Conservation (phyloP, 2,888 invertebrate species). For the Leucozona laternaria region DNA sequence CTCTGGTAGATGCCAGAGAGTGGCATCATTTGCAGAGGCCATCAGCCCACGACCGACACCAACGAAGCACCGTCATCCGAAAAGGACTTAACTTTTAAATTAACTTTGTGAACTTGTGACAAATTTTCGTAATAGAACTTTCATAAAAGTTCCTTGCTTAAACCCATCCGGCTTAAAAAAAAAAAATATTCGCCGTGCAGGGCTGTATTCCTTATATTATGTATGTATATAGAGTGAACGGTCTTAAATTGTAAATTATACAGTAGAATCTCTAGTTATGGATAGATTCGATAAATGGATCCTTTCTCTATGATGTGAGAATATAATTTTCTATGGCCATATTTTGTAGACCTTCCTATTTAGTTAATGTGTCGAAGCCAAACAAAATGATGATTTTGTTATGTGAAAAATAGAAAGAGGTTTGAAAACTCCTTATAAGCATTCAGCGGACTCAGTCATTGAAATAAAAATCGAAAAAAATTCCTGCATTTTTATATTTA, state of each 20-base stretch:
- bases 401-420: too few relatives aligned
- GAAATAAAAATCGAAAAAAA: too few relatives aligned
- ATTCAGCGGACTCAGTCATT: too few relatives aligned
- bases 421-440: too few relatives aligned
- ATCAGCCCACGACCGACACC: not conserved
- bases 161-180: slow-evolving; percentile 62
- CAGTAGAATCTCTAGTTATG: not conserved
- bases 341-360: too few relatives aligned
- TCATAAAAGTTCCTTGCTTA: slow-evolving; percentile 69
- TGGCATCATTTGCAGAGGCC: slow-evolving; percentile 46
- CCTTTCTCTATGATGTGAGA: not conserved
- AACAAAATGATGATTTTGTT: too few relatives aligned
- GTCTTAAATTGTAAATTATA: slow-evolving; percentile 25
- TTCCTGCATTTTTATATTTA: too few relatives aligned
- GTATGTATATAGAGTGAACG: not conserved
- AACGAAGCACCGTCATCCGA: slow-evolving; percentile 43
- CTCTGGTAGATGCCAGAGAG: not conserved
- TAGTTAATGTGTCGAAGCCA: too few relatives aligned
- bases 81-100: slow-evolving; percentile 74
- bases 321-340: too few relatives aligned
- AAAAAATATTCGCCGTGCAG: slow-evolving; percentile 24
- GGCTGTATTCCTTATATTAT: not conserved
- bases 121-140: slow-evolving; percentile 75
- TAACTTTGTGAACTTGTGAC: slow-evolving; percentile 75
- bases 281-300: not conserved